phyloP scores from a whole-genome alignment of 2,888 invertebrate species.

The Ormyrus labotus region DNA sequence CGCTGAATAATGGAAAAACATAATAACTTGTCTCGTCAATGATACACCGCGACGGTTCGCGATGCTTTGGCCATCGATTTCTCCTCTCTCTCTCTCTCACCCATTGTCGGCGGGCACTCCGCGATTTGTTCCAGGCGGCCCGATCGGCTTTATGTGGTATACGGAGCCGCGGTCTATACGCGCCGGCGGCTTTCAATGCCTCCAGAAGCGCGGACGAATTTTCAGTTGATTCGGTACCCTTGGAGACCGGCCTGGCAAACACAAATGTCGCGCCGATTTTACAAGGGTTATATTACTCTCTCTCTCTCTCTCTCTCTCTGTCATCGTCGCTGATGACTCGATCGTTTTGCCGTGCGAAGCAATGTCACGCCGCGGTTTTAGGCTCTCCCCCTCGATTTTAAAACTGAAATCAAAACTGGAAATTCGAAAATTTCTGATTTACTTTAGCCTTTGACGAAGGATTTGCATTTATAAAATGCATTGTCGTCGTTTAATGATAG shows the following conservation, averaged over 20 bases:
- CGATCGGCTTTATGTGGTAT: background rate
- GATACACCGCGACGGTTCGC: conserved; percentile 20
- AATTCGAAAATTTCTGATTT: no score
- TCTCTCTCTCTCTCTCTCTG: no score
- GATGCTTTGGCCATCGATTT: conserved; percentile 26
- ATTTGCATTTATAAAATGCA: no score
- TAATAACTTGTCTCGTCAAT: conserved; percentile 45
- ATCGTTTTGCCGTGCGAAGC: no score
- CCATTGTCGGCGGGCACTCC: background rate
- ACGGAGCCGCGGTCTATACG: background rate
- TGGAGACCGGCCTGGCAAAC: conserved; percentile 6
- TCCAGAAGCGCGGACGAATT: background rate
- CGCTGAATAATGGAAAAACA: conserved; percentile 49
- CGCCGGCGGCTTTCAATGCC: no score
- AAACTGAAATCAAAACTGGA: no score
- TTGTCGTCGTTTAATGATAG: no score
- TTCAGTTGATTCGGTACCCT: background rate
- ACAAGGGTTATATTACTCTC: no score
- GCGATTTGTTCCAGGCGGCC: background rate
- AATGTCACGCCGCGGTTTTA: no score
- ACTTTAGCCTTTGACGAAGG: no score
- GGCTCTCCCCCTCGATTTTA: no score
- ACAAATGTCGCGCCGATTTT: background rate
- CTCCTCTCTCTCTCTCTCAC: background rate
- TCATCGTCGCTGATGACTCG: no score